These are phyloP conservation scores for Halyomorpha halys DNA, from an alignment of 1,140 invertebrate species.

Conservation along the genomic window DNA sequence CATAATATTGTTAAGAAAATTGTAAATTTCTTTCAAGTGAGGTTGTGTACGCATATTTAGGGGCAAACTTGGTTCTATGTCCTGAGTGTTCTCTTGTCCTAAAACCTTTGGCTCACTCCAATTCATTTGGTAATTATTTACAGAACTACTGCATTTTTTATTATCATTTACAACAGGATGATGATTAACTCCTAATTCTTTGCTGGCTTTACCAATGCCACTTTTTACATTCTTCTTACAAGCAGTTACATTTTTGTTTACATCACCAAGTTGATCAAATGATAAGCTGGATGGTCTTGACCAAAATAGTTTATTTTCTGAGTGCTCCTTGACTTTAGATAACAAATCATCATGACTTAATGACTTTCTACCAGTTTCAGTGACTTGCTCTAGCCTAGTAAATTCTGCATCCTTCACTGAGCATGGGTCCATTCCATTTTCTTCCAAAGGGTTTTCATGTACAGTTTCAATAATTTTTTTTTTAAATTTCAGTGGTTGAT, in stretches of 20 bases:
- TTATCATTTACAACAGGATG: not conserved
- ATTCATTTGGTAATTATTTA: not conserved
- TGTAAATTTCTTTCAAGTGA: slow-evolving; percentile 35
- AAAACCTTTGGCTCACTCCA: not conserved
- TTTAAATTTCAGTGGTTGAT: slow-evolving; percentile 22
- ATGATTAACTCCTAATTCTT: not conserved
- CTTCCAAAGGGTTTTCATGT: slow-evolving; percentile 31
- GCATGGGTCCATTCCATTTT: slow-evolving; percentile 19
- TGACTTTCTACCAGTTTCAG: slow-evolving; percentile 24
- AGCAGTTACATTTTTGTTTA: not conserved
- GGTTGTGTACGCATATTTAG: slow-evolving; percentile 24
- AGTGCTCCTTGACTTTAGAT: slow-evolving; percentile 14
- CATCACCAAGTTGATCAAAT: not conserved
- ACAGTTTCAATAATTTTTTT: slow-evolving; percentile 29
- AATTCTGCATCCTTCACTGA: slow-evolving; percentile 5
- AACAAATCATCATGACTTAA: slow-evolving; percentile 33
- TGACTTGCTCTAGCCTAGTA: not conserved
- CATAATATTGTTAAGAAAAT: slow-evolving; percentile 38
- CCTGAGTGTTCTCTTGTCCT: not conserved
- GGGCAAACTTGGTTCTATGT: not conserved
- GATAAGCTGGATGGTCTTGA: slow-evolving; percentile 10
- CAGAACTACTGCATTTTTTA: not conserved
- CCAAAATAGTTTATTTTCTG: not conserved
- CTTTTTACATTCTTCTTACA: not conserved
- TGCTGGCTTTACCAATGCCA: not conserved